phyloP scores from a whole-genome alignment of 2,113 vertebrate genomes.

The Mormyrus lacerda region DNA sequence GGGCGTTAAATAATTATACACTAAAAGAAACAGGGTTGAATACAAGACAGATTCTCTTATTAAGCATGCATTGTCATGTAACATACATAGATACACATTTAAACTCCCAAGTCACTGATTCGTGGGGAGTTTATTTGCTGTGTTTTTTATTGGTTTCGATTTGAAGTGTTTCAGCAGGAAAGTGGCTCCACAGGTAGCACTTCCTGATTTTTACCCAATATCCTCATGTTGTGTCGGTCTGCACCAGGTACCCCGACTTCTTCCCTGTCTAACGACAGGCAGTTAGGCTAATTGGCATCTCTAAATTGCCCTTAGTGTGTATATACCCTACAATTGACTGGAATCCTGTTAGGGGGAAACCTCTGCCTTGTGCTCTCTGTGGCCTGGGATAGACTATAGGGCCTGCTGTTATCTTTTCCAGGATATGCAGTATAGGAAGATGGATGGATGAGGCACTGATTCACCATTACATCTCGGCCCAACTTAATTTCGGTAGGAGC shows the following conservation, averaged over 20 bases:
- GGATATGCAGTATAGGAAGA: not conserved
- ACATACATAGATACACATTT: not conserved
- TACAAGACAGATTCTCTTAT: not conserved
- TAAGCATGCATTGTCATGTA: not conserved
- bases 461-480: not conserved
- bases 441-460: not conserved
- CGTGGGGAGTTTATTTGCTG: not conserved
- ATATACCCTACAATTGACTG: not conserved
- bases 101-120: not conserved
- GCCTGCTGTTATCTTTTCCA: not conserved
- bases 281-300: constrained; percentile 2
- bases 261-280: not conserved
- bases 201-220: not conserved
- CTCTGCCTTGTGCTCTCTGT: not conserved
- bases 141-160: not conserved
- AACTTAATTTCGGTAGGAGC: not conserved
- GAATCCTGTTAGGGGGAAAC: not conserved
- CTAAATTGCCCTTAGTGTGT: not conserved
- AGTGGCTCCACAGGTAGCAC: not conserved
- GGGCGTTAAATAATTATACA: not conserved
- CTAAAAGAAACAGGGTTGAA: not conserved
- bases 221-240: not conserved
- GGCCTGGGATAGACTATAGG: not conserved
- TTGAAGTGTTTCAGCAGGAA: not conserved
- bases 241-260: not conserved